A percentile compares a stretch with the other conserved stretches of the same genome.
Evolutionary conservation across 2,113 vertebrate species (phyloP).

Genomic region (Syrmaticus mikado): DNA sequence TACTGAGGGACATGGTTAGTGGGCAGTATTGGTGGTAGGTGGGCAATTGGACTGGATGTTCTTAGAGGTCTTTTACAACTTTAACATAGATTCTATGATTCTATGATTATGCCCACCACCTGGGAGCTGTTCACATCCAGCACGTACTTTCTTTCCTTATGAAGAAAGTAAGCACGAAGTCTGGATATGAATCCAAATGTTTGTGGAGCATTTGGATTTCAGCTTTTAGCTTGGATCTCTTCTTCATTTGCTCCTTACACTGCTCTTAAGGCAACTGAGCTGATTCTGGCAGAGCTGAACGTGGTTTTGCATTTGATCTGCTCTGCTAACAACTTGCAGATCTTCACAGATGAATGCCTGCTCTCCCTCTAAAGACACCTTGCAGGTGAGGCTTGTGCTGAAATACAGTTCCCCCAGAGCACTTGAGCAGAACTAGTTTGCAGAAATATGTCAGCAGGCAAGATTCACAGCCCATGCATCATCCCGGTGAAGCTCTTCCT

Average conservation of each 20-base stretch:
- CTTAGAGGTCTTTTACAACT: too few species aligned
- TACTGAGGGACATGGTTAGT: too few species aligned
- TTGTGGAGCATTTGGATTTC: neutral
- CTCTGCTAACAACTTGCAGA: neutral
- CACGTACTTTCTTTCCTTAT: neutral
- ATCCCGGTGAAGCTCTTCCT: neutral
- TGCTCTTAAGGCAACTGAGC: neutral
- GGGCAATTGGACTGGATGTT: too few species aligned
- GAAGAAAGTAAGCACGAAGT: neutral
- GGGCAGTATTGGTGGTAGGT: too few species aligned
- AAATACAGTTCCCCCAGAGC: neutral
- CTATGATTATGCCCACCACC: neutral
- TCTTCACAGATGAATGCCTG: neutral
- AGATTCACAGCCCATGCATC: neutral
- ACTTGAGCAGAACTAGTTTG: constrained; percentile 12
- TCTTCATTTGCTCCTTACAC: neutral
- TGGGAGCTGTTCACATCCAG: neutral
- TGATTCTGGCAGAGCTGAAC: neutral
- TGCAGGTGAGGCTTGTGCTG: neutral
- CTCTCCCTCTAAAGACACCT: neutral
- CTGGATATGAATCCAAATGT: neutral
- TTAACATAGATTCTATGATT: too few species aligned
- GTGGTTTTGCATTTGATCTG: neutral
- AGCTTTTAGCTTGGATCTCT: neutral
- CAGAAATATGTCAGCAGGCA: constrained; percentile 17